Base-by-base conservation (phyloP, 2,888 invertebrate genomes). In the Atrina japonica region DNA sequence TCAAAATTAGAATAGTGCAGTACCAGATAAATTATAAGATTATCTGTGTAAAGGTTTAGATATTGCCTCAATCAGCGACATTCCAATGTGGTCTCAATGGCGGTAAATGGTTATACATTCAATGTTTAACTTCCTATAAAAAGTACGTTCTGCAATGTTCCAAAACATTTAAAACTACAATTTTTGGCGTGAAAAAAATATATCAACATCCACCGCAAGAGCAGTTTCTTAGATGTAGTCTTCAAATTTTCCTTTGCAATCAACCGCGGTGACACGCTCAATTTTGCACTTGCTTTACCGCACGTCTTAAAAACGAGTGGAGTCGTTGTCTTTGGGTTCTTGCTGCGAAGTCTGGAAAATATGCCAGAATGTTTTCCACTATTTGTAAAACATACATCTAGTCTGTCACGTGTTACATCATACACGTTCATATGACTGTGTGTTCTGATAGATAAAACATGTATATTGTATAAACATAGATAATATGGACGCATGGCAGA, bases 211-310 rank as follows among this genome's bases (percentile, higher is more conserved):
- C 21, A 52, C 27, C 52, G 27, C 5, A 6, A 16, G 35, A 35
- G 11, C 18, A 23, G 23, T 52, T 52, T 25, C 52, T 52, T 25
- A 52, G 52, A 52, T 23, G 52, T 52, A 23, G 18, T 52, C 23
- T 61, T 56, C 64, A 64, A 69, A 69, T 69, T 69, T 69, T 63
- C 69, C 41, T 49, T 69, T 47, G 56, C 69, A 55, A 45, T 69
- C 63, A 64, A 69, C 55, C 69, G 53, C 30, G 55, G 63, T 43
- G 27, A 35, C 63, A 47, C 47, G 55, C 56, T 56, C 21, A 35
- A 64, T 29, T 49, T 43, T 69, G 69, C 64, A 69, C 69, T 58
- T 40, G 58, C 11, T 50, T 40, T 61, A 64, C 69, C 50, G 43
- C 16, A 41, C 55, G 53, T 58, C 69, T 50, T 63, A 49, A 63